A percentile compares a stretch with the other conserved stretches of the same genome.
phyloP scores from a whole-genome alignment of 2,888 invertebrate species.

The Melangyna quadrimaculata region DNA sequence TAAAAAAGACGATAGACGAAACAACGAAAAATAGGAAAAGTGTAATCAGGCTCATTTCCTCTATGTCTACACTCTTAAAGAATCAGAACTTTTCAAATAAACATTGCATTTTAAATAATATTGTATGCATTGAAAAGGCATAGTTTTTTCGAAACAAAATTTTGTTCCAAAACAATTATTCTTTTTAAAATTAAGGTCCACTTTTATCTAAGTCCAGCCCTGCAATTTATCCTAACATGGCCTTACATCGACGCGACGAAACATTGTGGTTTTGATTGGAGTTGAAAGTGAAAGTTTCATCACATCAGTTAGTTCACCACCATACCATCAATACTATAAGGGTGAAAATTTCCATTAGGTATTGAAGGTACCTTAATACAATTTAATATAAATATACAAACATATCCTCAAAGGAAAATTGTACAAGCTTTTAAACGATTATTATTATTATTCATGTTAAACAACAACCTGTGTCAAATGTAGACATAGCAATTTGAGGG shows the following conservation, averaged over 20 bases:
- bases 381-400: neutral
- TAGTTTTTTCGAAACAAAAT: too few relatives aligned
- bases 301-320: neutral
- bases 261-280: slow-evolving; percentile 18
- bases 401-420: neutral
- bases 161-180: neutral
- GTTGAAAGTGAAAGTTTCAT: slow-evolving; percentile 39
- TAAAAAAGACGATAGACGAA: too few relatives aligned
- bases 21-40: too few relatives aligned
- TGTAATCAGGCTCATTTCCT: too few relatives aligned
- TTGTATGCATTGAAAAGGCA: too few relatives aligned
- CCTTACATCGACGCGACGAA: neutral
- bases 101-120: too few relatives aligned
- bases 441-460: neutral
- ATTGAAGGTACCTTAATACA: too few relatives aligned
- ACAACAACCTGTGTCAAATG: neutral
- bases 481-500: neutral
- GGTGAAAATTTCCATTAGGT: slow-evolving; percentile 4
- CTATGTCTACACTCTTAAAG: too few relatives aligned
- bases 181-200: too few relatives aligned
- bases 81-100: too few relatives aligned
- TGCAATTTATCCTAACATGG: neutral
- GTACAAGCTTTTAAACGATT: neutral
- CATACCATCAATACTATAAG: neutral
- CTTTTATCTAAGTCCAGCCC: neutral